Conservation (phyloP, 1,140 invertebrate species). For the Drosophila chauvacae region DNA sequence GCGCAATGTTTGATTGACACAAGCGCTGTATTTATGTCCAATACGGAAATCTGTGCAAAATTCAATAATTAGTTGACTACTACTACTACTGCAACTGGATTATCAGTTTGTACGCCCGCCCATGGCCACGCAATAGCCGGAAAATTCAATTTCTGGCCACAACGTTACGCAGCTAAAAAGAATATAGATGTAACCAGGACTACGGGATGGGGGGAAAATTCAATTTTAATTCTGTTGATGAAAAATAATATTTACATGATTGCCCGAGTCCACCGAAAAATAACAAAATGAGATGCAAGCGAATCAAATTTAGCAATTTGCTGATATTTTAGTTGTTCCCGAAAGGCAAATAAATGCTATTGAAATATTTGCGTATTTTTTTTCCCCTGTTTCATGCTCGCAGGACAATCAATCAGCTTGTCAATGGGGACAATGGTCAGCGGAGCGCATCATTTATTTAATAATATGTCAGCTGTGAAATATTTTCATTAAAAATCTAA, state of each 20-base stretch:
- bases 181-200: slow-evolving; percentile 9
- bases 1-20: slow-evolving; percentile 44
- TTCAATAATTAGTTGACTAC: slow-evolving; percentile 70
- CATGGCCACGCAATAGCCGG: slow-evolving; percentile 2
- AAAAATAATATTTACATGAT: slow-evolving; percentile 65
- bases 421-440: slow-evolving; percentile 28
- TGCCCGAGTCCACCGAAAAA: slow-evolving; percentile 21
- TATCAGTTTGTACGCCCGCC: slow-evolving; percentile 13
- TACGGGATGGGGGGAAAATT: slow-evolving; percentile 31
- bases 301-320: slow-evolving; percentile 60
- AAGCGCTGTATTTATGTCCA: slow-evolving; percentile 23
- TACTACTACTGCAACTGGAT: slow-evolving; percentile 25
- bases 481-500: slow-evolving; percentile 62
- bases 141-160: slow-evolving; percentile 52
- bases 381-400: slow-evolving; percentile 18
- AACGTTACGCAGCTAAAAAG: slow-evolving; percentile 40
- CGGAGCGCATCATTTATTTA: slow-evolving; percentile 63
- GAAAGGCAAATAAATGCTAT: slow-evolving; percentile 54
- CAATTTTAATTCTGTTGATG: slow-evolving; percentile 69
- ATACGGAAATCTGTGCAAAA: slow-evolving; percentile 49
- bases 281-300: slow-evolving; percentile 32
- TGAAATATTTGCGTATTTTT: slow-evolving; percentile 16
- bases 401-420: slow-evolving; percentile 68
- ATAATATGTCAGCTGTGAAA: slow-evolving; percentile 71
- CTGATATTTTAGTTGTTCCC: slow-evolving; percentile 54